Evolutionary conservation across 2,888 invertebrate species (phyloP), one percentile per base, ranked within the genome.

Genomic region (Hoplodrina blanda): DNA sequence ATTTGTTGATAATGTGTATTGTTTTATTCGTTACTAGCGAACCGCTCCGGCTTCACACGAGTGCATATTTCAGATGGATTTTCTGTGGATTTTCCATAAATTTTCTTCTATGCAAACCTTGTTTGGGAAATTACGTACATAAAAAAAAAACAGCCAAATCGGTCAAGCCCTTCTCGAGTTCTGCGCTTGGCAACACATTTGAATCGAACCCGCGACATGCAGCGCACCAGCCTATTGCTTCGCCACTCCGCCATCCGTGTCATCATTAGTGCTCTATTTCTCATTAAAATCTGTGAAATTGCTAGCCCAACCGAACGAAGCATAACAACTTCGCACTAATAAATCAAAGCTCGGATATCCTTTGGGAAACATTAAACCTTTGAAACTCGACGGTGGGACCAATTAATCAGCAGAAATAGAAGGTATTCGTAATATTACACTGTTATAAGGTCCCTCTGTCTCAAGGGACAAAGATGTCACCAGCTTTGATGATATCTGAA

Each of bases 351-450:
- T 52, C 61, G 20, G 19, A 19, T 70, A 44, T 64, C 77, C 77
- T 81, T 64, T 71, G 78, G 82, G 82, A 57, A 70, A 78, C 61
- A 64, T 77, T 61, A 77, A 46, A 64, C 53, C 82, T 78, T 64
- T 81, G 72, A 62, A 77, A 77, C 13, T 20, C 59, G 59, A 70
- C n/a, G 52, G 44, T n/a, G 19, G 57, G 17, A 15, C 56, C 37
- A 71, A 78, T 81, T 71, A 78, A 81, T 78, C 63, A 46, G n/a
- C 10, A 49, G 41, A 56, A 55, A 62, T 60, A 44, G 62, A 81
- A 62, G 59, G 25, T 4, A 46, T 53, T 37, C 19, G 61, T 52
- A 81, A 70, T 77, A 77, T 71, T 37, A 63, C 10, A 46, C 62
- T 33, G 20, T 59, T 77, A 44, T 30, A 52, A 50, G 63, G 64